These are phyloP conservation scores for Pogonognathellus flavescens DNA, from an alignment of 1,140 invertebrate genomes.

Conservation along the genomic window DNA sequence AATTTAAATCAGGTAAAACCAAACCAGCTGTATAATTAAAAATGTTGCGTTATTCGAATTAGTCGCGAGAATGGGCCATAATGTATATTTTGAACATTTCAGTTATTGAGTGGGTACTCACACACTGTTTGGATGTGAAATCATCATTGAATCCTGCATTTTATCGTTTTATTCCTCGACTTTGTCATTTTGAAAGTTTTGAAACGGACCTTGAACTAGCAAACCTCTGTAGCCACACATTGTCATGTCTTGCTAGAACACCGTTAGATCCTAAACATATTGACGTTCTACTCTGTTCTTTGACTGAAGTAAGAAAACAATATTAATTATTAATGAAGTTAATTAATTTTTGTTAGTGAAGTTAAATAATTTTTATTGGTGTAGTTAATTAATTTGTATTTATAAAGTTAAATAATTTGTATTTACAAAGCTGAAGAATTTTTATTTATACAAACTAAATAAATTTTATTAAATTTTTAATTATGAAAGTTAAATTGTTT, in stretches of 20 bases:
- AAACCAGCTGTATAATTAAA: no score
- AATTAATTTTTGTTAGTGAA: no score
- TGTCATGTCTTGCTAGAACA: slow-evolving; percentile 77
- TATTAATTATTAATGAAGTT: background rate
- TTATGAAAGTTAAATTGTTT: no score
- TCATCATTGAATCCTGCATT: slow-evolving; percentile 70
- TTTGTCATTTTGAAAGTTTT: slow-evolving; percentile 82
- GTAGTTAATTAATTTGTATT: no score
- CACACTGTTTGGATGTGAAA: slow-evolving; percentile 61
- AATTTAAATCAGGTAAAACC: slow-evolving; percentile 75
- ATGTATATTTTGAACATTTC: no score
- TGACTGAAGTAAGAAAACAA: slow-evolving; percentile 8
- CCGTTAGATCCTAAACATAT: slow-evolving; percentile 73
- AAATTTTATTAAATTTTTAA: no score
- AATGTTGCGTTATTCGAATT: no score
- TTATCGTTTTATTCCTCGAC: slow-evolving; percentile 77
- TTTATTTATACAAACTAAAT: no score
- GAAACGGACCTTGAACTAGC: slow-evolving; percentile 86
- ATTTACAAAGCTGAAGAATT: no score
- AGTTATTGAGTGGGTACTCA: slow-evolving; percentile 66
- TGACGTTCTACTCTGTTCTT: slow-evolving; percentile 68
- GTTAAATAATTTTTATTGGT: no score
- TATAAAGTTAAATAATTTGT: no score
- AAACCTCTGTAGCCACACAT: slow-evolving; percentile 76
- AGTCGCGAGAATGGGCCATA: no score